Conservation (phyloP, 2,797 vertebrate species). For the Masticophis lateralis region DNA sequence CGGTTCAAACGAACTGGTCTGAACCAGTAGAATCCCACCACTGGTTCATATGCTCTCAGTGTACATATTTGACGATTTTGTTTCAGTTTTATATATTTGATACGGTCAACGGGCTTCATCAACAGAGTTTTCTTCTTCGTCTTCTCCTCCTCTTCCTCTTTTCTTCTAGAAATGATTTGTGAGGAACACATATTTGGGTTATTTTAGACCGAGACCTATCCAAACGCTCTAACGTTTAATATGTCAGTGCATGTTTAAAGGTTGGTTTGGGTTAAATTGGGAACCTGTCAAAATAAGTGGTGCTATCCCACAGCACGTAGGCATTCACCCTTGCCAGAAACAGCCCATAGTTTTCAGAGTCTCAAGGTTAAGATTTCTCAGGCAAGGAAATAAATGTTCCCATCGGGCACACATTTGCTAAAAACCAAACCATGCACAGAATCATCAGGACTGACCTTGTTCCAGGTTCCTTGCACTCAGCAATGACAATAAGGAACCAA, state of each 20-base stretch:
- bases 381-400: neutral
- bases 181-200: neutral
- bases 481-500: neutral
- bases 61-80: neutral
- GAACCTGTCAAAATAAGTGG: neutral
- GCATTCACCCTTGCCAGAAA: neutral
- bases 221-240: neutral
- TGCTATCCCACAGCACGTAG: neutral
- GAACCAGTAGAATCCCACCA: no score
- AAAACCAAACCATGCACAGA: neutral
- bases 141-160: neutral
- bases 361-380: neutral
- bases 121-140: neutral
- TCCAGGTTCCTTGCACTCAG: neutral
- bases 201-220: neutral
- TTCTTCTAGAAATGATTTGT: neutral
- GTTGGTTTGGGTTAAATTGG: neutral
- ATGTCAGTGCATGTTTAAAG: neutral
- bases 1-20: no score
- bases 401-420: neutral
- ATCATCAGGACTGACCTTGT: neutral
- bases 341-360: neutral
- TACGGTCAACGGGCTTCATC: neutral
- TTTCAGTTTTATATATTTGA: neutral
- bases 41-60: no score